A percentile compares a stretch with the other conserved stretches of the same genome.
Conservation (phyloP, 2,888 invertebrate species). For the Tenthredo livida region DNA sequence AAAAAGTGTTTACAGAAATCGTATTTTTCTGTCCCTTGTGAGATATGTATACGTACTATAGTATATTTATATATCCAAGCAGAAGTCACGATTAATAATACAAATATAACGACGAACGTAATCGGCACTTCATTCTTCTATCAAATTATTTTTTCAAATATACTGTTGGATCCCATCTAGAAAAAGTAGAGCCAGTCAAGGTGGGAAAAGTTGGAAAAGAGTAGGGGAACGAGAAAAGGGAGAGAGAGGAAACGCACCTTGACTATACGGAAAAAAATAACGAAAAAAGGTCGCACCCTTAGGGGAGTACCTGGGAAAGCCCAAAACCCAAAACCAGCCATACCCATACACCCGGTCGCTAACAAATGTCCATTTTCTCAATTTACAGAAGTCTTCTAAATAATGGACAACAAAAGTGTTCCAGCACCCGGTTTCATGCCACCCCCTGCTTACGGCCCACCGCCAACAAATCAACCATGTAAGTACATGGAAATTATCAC, state of each 20-base stretch:
- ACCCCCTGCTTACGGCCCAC: slow-evolving; percentile 42
- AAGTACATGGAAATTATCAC: background rate
- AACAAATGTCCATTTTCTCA: background rate
- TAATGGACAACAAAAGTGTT: slow-evolving; percentile 37
- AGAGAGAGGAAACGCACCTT: too few species aligned
- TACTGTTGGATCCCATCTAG: too few species aligned
- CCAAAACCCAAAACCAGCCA: too few species aligned
- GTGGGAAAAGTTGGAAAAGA: too few species aligned
- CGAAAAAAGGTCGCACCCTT: too few species aligned
- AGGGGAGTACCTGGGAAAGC: too few species aligned
- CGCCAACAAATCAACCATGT: slow-evolving; percentile 39
- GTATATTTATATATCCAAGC: background rate
- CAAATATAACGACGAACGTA: background rate
- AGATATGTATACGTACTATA: background rate
- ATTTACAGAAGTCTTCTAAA: slow-evolving; percentile 10
- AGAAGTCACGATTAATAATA: background rate
- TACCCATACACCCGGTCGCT: too few species aligned
- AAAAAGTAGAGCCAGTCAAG: too few species aligned
- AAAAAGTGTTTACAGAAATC: background rate
- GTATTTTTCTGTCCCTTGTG: background rate
- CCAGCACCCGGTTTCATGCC: slow-evolving; percentile 49
- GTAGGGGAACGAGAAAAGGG: too few species aligned
- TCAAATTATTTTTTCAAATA: background rate
- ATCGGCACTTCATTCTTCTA: background rate
- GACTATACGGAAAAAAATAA: too few species aligned